Conservation (phyloP, 1,140 invertebrate genomes). For the Macrosteles quadrilineatus region DNA sequence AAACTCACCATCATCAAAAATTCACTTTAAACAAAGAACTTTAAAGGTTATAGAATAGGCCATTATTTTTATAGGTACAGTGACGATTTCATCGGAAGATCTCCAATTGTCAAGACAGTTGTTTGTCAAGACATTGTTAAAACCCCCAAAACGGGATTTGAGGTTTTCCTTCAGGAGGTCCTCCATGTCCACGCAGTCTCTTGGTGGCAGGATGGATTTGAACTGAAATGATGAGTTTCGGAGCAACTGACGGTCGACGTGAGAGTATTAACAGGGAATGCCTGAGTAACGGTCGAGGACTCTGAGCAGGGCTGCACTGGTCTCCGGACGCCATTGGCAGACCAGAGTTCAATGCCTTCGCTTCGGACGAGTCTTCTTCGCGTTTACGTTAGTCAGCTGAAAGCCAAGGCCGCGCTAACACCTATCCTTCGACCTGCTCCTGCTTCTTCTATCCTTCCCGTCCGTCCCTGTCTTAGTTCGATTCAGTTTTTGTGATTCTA, state of each 20-base stretch:
- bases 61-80: too few relatives aligned
- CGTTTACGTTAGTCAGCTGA: neutral
- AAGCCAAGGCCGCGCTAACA: neutral
- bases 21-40: too few relatives aligned
- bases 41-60: too few relatives aligned
- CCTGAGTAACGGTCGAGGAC: neutral
- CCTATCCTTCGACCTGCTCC: neutral
- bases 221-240: too few relatives aligned
- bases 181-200: too few relatives aligned
- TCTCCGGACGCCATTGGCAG: neutral
- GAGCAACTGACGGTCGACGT: constrained; percentile 5
- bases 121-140: too few relatives aligned
- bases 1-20: too few relatives aligned
- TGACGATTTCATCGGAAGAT: too few relatives aligned
- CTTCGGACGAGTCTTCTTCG: neutral
- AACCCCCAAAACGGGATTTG: too few relatives aligned
- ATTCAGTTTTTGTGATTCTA: neutral
- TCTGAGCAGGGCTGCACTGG: neutral
- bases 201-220: too few relatives aligned
- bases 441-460: neutral
- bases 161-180: too few relatives aligned
- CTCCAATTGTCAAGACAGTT: too few relatives aligned
- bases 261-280: constrained; percentile 14
- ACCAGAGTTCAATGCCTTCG: constrained; percentile 10
- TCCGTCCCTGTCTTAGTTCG: neutral